Base-by-base conservation (phyloP, 2,888 invertebrate genomes). In the Chaetogeoica ovagalla region DNA sequence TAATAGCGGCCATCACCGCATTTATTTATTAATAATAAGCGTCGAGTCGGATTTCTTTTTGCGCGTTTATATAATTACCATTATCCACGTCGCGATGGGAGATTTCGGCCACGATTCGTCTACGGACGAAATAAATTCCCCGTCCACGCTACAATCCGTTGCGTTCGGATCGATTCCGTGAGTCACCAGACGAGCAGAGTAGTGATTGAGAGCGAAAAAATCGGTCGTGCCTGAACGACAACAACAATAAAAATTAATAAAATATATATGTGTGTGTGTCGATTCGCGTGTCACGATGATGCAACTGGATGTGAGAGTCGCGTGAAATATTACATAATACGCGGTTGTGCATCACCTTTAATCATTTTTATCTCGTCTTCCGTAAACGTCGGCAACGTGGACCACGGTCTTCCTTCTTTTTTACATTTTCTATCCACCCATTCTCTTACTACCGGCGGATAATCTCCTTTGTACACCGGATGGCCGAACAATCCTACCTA, bases 141-240 rank as follows among this genome's bases (percentile, higher is more conserved):
- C 81, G 37, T 82, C 81, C 19, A 77, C 81, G 72, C 82, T 82
- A 15, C 75, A 69, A 43, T 48, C 48, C 63, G 63, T 2, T 4
- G 30, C 55, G 52, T 81, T 71, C 17, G 82, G 82, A 70, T 81
- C 81, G 23, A 37, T 65, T 8, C 81, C 82, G 3, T 76, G 57
- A 2, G 82, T 79, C 0, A 87, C 87, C 84, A 90, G 83, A 82
- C 86, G 87, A 0, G 90, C 88, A 0, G 92, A 91, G 85, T 94
- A 94, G 82, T 91, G 90, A 85, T 94, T 94, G 23, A 94, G 85
- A 0, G 93, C 93, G 73, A 94, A 87, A 86, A 92, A 93, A 85
- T 95, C 94, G 1, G 88, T 88, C 0, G 92, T 90, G 84, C 88
- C 90, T 84, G 17, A 4, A 30, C 30, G 4, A 30, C 30, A 30